phyloP scores from a whole-genome alignment of 2,797 vertebrate genomes.

The Varecia variegata region DNA sequence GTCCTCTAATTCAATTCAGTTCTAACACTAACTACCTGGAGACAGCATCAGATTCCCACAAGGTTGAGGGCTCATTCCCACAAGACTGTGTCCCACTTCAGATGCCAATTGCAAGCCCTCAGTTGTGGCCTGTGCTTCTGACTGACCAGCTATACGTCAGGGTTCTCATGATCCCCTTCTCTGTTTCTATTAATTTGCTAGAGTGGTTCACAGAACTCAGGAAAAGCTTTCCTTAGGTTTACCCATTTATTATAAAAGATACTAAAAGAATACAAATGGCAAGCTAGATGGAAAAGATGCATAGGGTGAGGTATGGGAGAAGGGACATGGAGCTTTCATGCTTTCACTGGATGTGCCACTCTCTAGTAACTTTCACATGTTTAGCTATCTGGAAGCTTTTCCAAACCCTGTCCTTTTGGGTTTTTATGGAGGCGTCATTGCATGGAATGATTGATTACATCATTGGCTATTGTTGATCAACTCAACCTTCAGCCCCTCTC shows the following conservation, averaged over 20 bases:
- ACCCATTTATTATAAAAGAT: not conserved
- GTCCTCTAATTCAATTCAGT: not conserved
- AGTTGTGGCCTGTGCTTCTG: not conserved
- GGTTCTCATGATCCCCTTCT: not conserved
- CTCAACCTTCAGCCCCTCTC: not conserved
- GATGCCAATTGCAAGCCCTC: not conserved
- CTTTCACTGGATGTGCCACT: not conserved
- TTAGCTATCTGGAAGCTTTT: not conserved
- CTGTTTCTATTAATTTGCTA: not conserved
- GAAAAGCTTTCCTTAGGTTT: not conserved
- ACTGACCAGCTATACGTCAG: not conserved
- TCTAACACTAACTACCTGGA: not conserved
- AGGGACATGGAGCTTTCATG: not conserved
- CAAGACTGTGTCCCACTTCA: not conserved
- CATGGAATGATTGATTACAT: not conserved
- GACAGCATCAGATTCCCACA: not conserved
- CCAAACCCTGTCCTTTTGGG: not conserved
- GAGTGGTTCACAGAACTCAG: not conserved
- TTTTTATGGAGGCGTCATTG: not conserved
- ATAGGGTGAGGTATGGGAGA: not conserved
- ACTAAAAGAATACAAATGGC: not conserved
- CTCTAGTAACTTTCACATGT: not conserved
- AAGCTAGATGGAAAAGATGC: not conserved
- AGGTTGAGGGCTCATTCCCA: not conserved
- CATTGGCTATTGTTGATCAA: not conserved